These are phyloP conservation scores for Drosophila recens DNA, from an alignment of 2,888 invertebrate species.

Conservation along the genomic window DNA sequence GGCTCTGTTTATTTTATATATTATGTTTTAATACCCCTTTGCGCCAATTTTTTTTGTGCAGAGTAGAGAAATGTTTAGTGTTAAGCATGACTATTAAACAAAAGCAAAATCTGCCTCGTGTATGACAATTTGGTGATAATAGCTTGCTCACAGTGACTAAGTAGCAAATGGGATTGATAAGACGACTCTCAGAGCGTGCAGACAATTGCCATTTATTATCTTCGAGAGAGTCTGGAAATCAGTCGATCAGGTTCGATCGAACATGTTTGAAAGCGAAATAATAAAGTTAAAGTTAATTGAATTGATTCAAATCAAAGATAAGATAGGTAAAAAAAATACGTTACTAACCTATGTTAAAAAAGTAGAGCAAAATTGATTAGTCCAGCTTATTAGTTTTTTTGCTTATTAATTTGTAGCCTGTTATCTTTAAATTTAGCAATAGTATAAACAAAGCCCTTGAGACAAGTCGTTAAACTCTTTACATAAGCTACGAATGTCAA, in stretches of 20 bases:
- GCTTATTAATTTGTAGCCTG: background rate
- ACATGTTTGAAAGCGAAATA: background rate
- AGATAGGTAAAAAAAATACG: too few species aligned
- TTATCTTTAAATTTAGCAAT: too few species aligned
- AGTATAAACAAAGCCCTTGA: too few species aligned
- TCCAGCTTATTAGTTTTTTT: background rate
- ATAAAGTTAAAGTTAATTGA: background rate
- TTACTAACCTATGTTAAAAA: too few species aligned
- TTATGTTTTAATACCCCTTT: background rate
- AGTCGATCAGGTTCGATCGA: slow-evolving; percentile 5
- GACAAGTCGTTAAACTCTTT: too few species aligned
- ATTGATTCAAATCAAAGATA: background rate
- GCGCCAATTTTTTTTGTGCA: background rate
- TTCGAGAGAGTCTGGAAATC: background rate
- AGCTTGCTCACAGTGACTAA: slow-evolving; percentile 1
- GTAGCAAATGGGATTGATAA: slow-evolving; percentile 6
- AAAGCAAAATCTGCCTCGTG: background rate
- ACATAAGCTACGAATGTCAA: too few species aligned
- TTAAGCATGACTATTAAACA: slow-evolving; percentile 5
- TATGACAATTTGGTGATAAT: background rate
- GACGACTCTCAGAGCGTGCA: background rate
- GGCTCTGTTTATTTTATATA: background rate
- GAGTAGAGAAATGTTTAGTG: background rate
- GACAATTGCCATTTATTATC: background rate
- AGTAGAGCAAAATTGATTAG: background rate